These are phyloP conservation scores for Pica pica DNA, from an alignment of 2,113 vertebrate species.

Conservation along the genomic window DNA sequence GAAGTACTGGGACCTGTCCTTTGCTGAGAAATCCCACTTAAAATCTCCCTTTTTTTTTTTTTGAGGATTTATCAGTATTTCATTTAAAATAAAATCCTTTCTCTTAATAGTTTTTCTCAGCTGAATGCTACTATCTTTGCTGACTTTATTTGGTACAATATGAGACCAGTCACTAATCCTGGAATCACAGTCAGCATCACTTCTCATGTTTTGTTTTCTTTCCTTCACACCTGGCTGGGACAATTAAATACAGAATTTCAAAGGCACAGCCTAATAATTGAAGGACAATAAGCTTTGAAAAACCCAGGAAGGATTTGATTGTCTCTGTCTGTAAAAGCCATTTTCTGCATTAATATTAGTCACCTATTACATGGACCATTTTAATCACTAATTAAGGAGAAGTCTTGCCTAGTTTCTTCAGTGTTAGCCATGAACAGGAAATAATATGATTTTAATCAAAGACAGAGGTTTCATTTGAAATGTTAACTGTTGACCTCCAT, in stretches of 20 bases:
- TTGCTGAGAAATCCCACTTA: neutral
- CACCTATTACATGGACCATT: neutral
- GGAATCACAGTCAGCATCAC: neutral
- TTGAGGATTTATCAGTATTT: neutral
- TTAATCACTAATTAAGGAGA: neutral
- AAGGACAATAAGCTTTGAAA: neutral
- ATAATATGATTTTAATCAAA: neutral
- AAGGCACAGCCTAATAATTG: neutral
- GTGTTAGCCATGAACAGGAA: neutral
- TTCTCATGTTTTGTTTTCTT: neutral
- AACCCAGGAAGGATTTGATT: neutral
- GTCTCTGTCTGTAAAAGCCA: neutral
- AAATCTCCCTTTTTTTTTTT: neutral
- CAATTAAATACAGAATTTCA: neutral
- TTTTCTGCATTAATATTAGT: neutral
- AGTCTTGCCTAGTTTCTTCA: neutral
- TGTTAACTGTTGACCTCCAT: neutral
- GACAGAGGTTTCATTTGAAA: neutral
- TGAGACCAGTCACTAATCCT: neutral
- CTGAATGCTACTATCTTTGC: neutral
- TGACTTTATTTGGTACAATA: neutral
- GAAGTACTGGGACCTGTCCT: neutral
- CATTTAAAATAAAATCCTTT: neutral
- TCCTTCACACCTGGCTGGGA: neutral
- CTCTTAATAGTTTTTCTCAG: neutral